These are phyloP conservation scores for Myotis yumanensis DNA, from an alignment of 2,113 vertebrate species.

Conservation along the genomic window DNA sequence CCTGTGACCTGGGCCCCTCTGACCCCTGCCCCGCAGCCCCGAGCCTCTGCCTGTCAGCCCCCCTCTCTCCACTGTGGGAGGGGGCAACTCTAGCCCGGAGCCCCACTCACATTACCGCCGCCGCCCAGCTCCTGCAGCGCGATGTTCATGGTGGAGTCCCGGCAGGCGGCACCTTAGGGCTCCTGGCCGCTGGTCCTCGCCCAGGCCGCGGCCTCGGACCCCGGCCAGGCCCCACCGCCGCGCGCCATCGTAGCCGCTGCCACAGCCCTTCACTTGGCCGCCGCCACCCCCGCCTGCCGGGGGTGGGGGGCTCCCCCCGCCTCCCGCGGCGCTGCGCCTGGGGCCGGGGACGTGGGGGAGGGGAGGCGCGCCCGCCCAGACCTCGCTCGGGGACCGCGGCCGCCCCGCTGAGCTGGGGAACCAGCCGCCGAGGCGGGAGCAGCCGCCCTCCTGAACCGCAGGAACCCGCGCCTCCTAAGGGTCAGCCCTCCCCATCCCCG, in stretches of 20 bases:
- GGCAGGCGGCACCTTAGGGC: constrained; percentile 57
- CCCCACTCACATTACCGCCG: constrained; percentile 73
- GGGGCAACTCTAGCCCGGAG: not conserved
- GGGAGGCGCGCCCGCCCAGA: constrained; percentile 32
- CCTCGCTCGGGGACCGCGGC: not conserved
- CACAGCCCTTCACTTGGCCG: constrained; percentile 5
- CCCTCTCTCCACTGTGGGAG: not conserved
- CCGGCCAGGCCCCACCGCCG: not conserved
- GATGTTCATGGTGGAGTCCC: constrained; percentile 82
- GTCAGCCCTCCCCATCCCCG: not conserved
- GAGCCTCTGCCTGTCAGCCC: not conserved
- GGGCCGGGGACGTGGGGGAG: constrained; percentile 15
- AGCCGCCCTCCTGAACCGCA: not conserved
- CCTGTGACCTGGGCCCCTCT: not conserved
- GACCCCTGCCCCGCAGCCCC: not conserved
- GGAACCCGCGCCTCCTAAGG: not conserved
- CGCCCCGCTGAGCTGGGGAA: not conserved
- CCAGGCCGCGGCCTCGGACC: constrained; percentile 12
- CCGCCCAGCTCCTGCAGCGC: constrained; percentile 84
- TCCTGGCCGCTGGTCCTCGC: constrained; percentile 22
- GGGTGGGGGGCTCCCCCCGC: not conserved
- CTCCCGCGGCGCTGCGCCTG: constrained; percentile 35
- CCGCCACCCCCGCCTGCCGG: constrained; percentile 13
- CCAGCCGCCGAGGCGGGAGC: not conserved
- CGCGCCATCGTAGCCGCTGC: not conserved